Base-by-base conservation (phyloP, 2,888 invertebrate species). In the Rosalia funebris region DNA sequence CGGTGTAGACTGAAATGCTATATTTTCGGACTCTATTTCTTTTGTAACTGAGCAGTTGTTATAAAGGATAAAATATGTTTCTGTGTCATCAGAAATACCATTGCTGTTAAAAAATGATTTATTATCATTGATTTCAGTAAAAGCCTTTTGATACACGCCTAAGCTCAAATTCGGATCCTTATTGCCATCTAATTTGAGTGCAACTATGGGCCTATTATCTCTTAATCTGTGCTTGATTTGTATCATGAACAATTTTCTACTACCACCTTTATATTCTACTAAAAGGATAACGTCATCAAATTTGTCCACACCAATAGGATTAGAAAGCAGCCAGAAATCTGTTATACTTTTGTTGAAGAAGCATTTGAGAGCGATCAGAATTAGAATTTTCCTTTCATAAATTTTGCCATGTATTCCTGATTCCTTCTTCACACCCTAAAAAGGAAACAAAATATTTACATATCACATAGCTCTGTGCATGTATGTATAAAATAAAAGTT, bases 251-350 rank as follows among this genome's bases (percentile, higher is more conserved):
- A 56, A 2, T 20, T 56, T 39, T 11, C 46, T 56, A 1, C 10
- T 14, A 1, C 25, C 25, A 11, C 31, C 34, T 50, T 52, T 17
- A 20, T 52, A 56, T 32, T 44, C 32, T 1, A 56, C 39, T 7
- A 45, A 16, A 10, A 60, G 39, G 34, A 60, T 16, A 11, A 60
- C 32, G 15, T 60, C 60, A 17, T 60, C 60, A 16, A 56, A 60
- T 16, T 52, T 56, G 0, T 34, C 34, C 9, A 60, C 14, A 2
- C 12, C 32, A 10, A 3, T 2, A 4, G 39, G 44, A 19, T 60
- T 60, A 2, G 46, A 56, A 14, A 36, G 20, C 5, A 60, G 39
- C 60, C 60, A 60, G 17, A 56, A 60, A 32, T 60, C 52, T 16
- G 39, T 20, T 19, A 60, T 56, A 14, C 34, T 34, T 34, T 44